Evolutionary conservation across 2,888 invertebrate species (phyloP).

Genomic region (Hirtodrosophila cameraria): DNA sequence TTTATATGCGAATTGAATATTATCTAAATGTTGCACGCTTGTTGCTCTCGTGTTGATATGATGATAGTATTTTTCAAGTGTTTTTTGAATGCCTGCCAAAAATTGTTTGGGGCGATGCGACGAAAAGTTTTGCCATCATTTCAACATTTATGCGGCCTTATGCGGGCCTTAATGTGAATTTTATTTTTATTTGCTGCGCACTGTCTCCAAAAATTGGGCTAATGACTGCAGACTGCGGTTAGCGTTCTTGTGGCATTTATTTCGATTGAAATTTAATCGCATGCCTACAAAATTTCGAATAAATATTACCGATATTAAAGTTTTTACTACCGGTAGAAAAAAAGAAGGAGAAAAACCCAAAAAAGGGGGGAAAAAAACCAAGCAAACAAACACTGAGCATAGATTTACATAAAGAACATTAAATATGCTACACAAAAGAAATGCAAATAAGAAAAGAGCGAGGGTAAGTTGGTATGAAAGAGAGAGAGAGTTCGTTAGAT

Average conservation of each 20-base stretch:
- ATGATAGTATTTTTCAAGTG: constrained; percentile 20
- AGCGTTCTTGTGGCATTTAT: constrained; percentile 29
- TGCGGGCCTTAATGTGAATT: constrained; percentile 39
- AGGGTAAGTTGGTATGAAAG: too few relatives aligned
- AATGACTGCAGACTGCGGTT: constrained; percentile 68
- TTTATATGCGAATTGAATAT: constrained; percentile 11
- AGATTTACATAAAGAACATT: constrained; percentile 51
- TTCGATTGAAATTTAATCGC: constrained; percentile 22
- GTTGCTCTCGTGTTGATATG: constrained; percentile 10
- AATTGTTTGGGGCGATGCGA: constrained; percentile 28
- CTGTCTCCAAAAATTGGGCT: constrained; percentile 65
- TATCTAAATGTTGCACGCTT: constrained; percentile 13
- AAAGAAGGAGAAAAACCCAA: constrained; percentile 6
- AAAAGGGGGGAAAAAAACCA: constrained; percentile 8
- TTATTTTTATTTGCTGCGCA: constrained; percentile 36
- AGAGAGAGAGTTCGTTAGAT: neutral
- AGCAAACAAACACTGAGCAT: constrained; percentile 6
- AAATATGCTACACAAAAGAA: constrained; percentile 44
- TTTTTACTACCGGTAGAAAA: constrained; percentile 16
- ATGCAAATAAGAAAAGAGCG: constrained; percentile 36
- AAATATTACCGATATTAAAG: constrained; percentile 24
- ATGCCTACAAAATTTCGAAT: constrained; percentile 14
- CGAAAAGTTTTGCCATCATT: constrained; percentile 35
- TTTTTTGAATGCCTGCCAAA: constrained; percentile 54
- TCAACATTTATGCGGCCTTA: constrained; percentile 40